Base-by-base conservation (phyloP, 1,140 invertebrate species). In the Brachionus sp. region DNA sequence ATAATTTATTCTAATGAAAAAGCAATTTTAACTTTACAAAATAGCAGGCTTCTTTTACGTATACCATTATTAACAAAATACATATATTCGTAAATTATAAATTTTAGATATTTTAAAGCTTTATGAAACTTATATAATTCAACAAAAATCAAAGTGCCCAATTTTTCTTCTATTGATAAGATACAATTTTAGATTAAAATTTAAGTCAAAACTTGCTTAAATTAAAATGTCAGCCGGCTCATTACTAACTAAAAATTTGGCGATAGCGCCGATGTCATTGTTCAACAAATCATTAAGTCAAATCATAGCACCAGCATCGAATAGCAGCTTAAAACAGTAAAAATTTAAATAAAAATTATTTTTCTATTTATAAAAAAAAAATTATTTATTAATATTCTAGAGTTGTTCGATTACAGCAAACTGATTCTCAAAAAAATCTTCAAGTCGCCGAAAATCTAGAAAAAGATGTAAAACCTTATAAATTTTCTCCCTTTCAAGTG, bases 391-490 rank as follows among this genome's bases (percentile, higher is more conserved):
- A n/a, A n/a, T n/a, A n/a, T n/a, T n/a, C 2, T 75, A 75, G 70
- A 44, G 25, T 75, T 25, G 46, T 16, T 25, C 70, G 70, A 25
- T 33, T 39, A 9, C 70, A 75, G 13, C 39, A 75, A 46, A 46
- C 70, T 35, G 19, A 46, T 25, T 44, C 70, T 12, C 7, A 44
- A 33, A 46, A 44, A 46, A 25, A 44, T 13, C 42, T 46, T 46
- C 70, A 75, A 75, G 42, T 46, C 3, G 39, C 70, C 1, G 70
- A 46, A 75, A 44, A 75, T 46, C 25, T 46, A 13, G 70, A 35
- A 3, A 23, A 75, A 75, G 70, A 75, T 75, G 77, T 80, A 0
- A 80, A 80, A 37, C 80, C 80, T 16, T 83, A 68, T 23, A 68
- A 68, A 37, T 66, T 68, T 35, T 68, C 57, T 44, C 80, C 80